Percentiles rank a stretch among this genome's conserved stretches.
These are phyloP conservation scores for Cassiopea andromeda DNA, from an alignment of 30 jellyfish, hydroid and myxozoan genomes.

Conservation along the genomic window DNA sequence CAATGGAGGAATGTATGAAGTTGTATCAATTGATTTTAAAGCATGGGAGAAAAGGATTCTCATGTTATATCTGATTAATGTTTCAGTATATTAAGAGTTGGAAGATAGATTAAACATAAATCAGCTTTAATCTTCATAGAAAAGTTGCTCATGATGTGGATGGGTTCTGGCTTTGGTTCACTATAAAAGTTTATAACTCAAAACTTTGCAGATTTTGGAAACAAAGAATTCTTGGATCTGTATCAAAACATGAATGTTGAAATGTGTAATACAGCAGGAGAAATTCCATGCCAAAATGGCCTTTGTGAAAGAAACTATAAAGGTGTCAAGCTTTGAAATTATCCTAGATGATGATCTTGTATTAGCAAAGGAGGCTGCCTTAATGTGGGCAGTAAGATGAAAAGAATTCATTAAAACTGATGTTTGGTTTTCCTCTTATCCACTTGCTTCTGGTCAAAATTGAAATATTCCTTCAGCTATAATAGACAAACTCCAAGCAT, in stretches of 20 bases:
- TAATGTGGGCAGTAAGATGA: too few species aligned
- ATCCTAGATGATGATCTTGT: too few species aligned
- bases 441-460: too few species aligned
- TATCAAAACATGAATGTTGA: conserved; percentile 18
- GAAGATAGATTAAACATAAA: conserved; percentile 10
- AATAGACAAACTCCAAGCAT: too few species aligned
- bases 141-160: conserved; percentile 12
- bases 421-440: too few species aligned
- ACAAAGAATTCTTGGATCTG: background rate
- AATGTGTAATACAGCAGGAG: conserved; percentile 11
- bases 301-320: conserved; percentile 5
- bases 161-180: conserved; percentile 30
- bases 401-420: too few species aligned
- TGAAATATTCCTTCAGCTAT: too few species aligned
- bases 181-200: conserved; percentile 10
- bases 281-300: conserved; percentile 18
- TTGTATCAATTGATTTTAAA: conserved; percentile 32
- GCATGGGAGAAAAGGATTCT: background rate
- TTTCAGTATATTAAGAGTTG: conserved; percentile 22
- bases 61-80: conserved; percentile 27
- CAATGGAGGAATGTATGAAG: conserved; percentile 24
- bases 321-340: background rate
- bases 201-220: background rate
- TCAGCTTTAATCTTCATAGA: conserved; percentile 17
- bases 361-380: too few species aligned